phyloP scores from a whole-genome alignment of 2,113 vertebrate species.

The Vanacampus margaritifer region DNA sequence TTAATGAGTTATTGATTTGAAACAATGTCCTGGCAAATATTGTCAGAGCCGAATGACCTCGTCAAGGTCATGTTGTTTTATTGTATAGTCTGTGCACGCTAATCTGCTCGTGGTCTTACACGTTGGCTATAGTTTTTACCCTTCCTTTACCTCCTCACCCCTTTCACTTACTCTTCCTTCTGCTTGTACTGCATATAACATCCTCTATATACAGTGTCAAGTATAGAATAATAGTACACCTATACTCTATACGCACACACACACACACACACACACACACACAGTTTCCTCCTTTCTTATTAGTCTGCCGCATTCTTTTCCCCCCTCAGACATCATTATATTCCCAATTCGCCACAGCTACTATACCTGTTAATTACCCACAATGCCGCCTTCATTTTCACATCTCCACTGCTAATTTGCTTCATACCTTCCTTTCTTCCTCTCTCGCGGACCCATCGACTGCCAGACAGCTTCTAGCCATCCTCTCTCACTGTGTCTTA shows the following conservation, averaged over 20 bases:
- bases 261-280: conserved; percentile 24
- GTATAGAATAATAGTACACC: background rate
- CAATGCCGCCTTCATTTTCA: conserved; percentile 72
- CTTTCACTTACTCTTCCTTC: conserved; percentile 34
- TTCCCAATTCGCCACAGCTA: conserved; percentile 66
- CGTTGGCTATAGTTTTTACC: conserved; percentile 42
- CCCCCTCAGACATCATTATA: conserved; percentile 66
- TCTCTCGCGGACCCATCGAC: conserved; percentile 49
- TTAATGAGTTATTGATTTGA: conserved; percentile 99
- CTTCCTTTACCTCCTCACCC: conserved; percentile 29
- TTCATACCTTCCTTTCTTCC: conserved; percentile 51
- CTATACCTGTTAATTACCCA: conserved; percentile 73
- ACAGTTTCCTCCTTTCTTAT: conserved; percentile 32
- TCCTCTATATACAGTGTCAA: conserved; percentile 35
- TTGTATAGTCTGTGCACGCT: conserved; percentile 64
- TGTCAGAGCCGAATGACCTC: conserved; percentile 81
- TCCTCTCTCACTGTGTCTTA: conserved; percentile 60
- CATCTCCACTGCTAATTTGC: conserved; percentile 69
- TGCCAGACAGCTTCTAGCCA: conserved; percentile 64
- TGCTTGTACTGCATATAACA: conserved; percentile 35
- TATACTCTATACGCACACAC: background rate
- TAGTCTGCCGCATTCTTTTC: conserved; percentile 58
- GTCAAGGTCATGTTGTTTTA: conserved; percentile 80
- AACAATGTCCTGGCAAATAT: conserved; percentile 97
- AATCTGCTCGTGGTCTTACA: conserved; percentile 58